Evolutionary conservation across 2,888 invertebrate genomes (phyloP).

Genomic region (Eudemis profundana): DNA sequence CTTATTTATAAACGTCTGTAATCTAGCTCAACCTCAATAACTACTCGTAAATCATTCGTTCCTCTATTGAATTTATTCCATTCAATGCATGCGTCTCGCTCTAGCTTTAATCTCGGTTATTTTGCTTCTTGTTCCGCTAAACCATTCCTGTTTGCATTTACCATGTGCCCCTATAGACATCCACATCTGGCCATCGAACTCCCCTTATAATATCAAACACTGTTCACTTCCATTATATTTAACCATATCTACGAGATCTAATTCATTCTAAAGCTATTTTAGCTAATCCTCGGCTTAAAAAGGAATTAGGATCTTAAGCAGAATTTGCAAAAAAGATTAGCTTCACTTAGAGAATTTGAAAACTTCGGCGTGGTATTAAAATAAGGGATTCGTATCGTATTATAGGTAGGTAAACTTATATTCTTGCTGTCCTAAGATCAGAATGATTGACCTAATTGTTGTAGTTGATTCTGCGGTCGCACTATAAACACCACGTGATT

Average conservation of each 20-base stretch:
- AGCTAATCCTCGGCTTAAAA: slow-evolving; percentile 31
- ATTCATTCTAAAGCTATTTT: slow-evolving; percentile 23
- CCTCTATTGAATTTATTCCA: slow-evolving; percentile 48
- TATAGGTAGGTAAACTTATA: slow-evolving; percentile 22
- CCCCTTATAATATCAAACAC: slow-evolving; percentile 34
- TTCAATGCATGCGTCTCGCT: slow-evolving; percentile 46
- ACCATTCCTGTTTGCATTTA: slow-evolving; percentile 40
- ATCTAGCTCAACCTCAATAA: slow-evolving; percentile 43
- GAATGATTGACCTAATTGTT: slow-evolving; percentile 57
- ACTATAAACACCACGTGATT: slow-evolving; percentile 55
- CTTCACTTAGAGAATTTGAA: not conserved
- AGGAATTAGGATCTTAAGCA: slow-evolving; percentile 25
- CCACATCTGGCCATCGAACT: slow-evolving; percentile 36
- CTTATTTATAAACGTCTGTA: slow-evolving; percentile 42
- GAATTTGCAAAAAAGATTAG: slow-evolving; percentile 22
- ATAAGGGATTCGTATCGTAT: not conserved
- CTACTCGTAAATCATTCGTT: slow-evolving; percentile 43
- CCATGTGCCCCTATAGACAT: slow-evolving; percentile 36
- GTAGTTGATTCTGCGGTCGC: slow-evolving; percentile 35
- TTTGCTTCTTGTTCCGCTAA: slow-evolving; percentile 35
- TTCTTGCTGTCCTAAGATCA: slow-evolving; percentile 22
- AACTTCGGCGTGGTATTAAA: not conserved
- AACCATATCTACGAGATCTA: slow-evolving; percentile 12
- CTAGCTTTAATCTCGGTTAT: slow-evolving; percentile 40
- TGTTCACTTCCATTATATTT: slow-evolving; percentile 8